Evolutionary conservation across 2,797 vertebrate species (phyloP).

Genomic region (Malacoctenus gilli): DNA sequence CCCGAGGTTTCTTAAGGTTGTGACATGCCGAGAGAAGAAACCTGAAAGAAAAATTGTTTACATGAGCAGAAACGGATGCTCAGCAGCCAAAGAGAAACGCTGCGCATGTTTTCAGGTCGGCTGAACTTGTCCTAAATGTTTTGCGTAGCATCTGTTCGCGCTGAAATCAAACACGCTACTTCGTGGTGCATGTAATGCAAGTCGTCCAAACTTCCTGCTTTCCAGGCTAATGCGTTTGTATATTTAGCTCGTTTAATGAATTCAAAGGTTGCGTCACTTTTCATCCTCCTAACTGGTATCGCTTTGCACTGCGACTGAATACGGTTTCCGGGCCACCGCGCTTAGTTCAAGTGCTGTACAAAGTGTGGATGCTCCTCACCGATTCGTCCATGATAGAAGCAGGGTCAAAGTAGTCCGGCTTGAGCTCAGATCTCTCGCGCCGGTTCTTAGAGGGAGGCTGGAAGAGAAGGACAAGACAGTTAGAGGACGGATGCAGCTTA

Average conservation of each 20-base stretch:
- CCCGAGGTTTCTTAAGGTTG: background rate
- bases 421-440: slow-evolving; percentile 96
- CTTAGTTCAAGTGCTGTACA: too few relatives aligned
- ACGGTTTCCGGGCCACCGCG: too few relatives aligned
- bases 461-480: slow-evolving; percentile 13
- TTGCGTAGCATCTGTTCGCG: too few relatives aligned
- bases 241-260: too few relatives aligned
- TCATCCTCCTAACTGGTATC: background rate
- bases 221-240: too few relatives aligned
- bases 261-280: background rate
- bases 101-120: slow-evolving; percentile 30
- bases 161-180: too few relatives aligned
- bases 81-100: slow-evolving; percentile 18
- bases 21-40: slow-evolving; percentile 26
- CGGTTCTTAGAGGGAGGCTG: slow-evolving; percentile 99
- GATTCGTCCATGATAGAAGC: slow-evolving; percentile 99
- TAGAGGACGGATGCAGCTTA: background rate
- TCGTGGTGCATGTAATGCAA: too few relatives aligned
- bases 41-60: slow-evolving; percentile 33
- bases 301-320: background rate
- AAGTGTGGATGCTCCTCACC: slow-evolving; percentile 79
- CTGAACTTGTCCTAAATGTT: slow-evolving; percentile 10
- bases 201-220: too few relatives aligned
- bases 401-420: slow-evolving; percentile 99
- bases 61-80: slow-evolving; percentile 16